Conservation (phyloP, 2,888 invertebrate genomes). For the Lasiommata megera region DNA sequence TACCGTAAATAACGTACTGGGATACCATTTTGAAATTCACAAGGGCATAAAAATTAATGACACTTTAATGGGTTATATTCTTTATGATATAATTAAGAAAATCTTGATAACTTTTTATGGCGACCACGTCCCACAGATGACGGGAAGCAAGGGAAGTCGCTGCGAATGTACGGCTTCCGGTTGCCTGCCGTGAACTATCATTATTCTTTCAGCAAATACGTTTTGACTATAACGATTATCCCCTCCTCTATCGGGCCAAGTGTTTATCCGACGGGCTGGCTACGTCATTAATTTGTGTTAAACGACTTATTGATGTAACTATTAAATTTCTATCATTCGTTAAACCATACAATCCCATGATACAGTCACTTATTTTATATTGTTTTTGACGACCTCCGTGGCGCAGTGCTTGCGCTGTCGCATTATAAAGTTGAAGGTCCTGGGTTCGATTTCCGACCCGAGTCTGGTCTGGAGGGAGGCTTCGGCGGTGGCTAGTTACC, state of each 20-base stretch:
- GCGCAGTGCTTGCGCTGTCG: no score
- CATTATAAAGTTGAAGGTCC: no score
- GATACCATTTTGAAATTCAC: conserved; percentile 6
- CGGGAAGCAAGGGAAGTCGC: conserved; percentile 63
- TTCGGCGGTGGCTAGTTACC: no score
- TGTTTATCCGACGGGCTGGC: conserved; percentile 23
- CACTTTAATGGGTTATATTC: conserved; percentile 20
- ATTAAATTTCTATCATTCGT: background rate
- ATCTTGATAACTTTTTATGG: conserved; percentile 29
- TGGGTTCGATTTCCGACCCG: no score
- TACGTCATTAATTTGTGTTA: conserved; percentile 19
- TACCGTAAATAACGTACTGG: background rate
- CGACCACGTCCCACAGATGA: conserved; percentile 47
- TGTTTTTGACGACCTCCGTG: no score
- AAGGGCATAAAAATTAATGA: conserved; percentile 10
- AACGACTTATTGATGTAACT: conserved; percentile 9
- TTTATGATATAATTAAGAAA: conserved; percentile 28
- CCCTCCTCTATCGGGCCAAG: conserved; percentile 18
- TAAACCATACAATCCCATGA: no score
- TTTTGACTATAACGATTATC: conserved; percentile 68
- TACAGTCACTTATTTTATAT: no score
- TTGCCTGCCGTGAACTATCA: conserved; percentile 62
- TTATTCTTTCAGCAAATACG: conserved; percentile 78
- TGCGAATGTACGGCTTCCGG: conserved; percentile 70
- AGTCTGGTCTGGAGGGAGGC: no score